Evolutionary conservation across 1,140 invertebrate genomes (phyloP).

Genomic region (Schlechtendalia chinensis): DNA sequence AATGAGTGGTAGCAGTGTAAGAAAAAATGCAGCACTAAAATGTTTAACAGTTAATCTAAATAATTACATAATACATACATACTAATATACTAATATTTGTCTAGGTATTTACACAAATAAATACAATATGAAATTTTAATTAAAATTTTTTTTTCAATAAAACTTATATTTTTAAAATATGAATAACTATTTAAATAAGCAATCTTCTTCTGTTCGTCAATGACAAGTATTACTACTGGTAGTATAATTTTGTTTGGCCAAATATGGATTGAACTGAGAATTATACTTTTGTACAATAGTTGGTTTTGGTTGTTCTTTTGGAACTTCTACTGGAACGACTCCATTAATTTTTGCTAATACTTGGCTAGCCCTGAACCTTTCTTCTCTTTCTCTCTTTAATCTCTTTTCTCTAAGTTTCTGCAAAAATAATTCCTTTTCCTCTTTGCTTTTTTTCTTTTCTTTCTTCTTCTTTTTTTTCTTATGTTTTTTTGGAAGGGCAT

Average conservation of each 20-base stretch:
- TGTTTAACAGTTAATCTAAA: too few species aligned
- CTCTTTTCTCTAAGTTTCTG: slow-evolving; percentile 76
- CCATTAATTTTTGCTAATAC: slow-evolving; percentile 68
- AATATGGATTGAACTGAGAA: slow-evolving; percentile 88
- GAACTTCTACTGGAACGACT: slow-evolving; percentile 55
- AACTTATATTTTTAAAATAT: too few species aligned
- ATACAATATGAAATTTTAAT: too few species aligned
- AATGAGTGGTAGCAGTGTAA: too few species aligned
- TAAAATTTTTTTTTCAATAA: too few species aligned
- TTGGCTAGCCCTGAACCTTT: slow-evolving; percentile 69
- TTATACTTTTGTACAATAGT: slow-evolving; percentile 75
- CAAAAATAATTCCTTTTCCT: slow-evolving; percentile 61
- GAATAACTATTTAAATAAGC: too few species aligned
- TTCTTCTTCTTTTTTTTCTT: slow-evolving; percentile 57
- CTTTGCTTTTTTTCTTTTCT: slow-evolving; percentile 56
- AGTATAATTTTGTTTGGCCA: slow-evolving; percentile 73
- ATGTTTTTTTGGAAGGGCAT: slow-evolving; percentile 54
- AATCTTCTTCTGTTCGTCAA: too few species aligned
- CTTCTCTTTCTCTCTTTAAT: slow-evolving; percentile 73
- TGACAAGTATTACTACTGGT: not conserved
- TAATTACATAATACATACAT: too few species aligned
- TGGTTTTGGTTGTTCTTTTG: slow-evolving; percentile 54
- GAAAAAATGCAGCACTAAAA: too few species aligned
- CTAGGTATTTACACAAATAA: too few species aligned
- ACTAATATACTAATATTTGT: too few species aligned